Conservation (phyloP, 2,113 vertebrate species). For the Corydoras maculifer region DNA sequence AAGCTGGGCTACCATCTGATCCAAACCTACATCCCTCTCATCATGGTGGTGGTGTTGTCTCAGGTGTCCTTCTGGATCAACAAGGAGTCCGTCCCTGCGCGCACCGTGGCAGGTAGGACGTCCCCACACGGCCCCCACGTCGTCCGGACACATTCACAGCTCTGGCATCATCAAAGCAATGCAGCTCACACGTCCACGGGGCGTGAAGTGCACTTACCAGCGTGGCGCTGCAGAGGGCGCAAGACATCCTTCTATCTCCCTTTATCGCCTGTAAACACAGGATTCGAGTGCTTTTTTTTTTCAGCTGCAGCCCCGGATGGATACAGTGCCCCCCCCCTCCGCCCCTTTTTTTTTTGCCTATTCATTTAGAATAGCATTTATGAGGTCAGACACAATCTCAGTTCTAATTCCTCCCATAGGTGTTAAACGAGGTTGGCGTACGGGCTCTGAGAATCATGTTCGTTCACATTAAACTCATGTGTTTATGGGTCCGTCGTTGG, state of each 20-base stretch:
- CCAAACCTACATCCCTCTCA: slow-evolving; percentile 73
- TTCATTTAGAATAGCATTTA: too few species aligned
- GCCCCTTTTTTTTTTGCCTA: too few species aligned
- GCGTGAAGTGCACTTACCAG: not conserved
- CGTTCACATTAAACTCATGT: too few species aligned
- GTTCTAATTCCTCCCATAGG: too few species aligned
- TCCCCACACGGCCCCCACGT: not conserved
- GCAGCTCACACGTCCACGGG: not conserved
- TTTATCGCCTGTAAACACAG: not conserved
- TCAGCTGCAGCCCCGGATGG: not conserved
- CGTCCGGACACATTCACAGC: not conserved
- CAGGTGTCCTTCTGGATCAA: slow-evolving; percentile 80
- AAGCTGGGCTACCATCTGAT: slow-evolving; percentile 79
- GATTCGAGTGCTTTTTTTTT: not conserved
- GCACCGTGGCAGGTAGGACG: slow-evolving; percentile 69
- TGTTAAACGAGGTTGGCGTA: too few species aligned
- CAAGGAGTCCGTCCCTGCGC: slow-evolving; percentile 76
- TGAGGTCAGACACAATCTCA: too few species aligned
- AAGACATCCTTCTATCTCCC: not conserved
- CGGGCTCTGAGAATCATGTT: too few species aligned
- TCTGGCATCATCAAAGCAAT: too few species aligned
- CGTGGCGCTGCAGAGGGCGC: slow-evolving; percentile 1
- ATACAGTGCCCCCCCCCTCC: not conserved
- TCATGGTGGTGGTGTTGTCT: slow-evolving; percentile 77
- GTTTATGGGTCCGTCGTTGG: too few species aligned